Evolutionary conservation across 2,797 vertebrate genomes (phyloP).

Genomic region (Hybognathus amarus): DNA sequence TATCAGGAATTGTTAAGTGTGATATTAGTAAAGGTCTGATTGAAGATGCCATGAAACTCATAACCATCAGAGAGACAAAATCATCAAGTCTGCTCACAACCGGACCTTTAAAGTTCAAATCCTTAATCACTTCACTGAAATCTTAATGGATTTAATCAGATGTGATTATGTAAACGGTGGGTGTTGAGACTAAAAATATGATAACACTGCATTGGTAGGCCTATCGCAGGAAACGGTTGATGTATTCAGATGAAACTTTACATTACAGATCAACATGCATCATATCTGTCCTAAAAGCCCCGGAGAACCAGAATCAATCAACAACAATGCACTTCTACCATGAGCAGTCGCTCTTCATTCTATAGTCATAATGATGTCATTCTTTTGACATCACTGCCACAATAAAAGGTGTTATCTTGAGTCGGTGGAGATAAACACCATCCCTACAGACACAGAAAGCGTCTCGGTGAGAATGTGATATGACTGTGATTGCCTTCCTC

Average conservation of each 20-base stretch:
- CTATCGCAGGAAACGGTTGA: neutral
- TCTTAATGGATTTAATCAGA: slow-evolving; percentile 18
- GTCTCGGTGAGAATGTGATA: slow-evolving; percentile 30
- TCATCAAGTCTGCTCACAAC: slow-evolving; percentile 2
- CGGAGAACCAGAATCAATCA: slow-evolving; percentile 25
- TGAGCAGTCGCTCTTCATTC: slow-evolving; percentile 24
- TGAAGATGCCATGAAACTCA: slow-evolving; percentile 4
- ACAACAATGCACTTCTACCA: slow-evolving; percentile 11
- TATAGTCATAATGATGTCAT: slow-evolving; percentile 34
- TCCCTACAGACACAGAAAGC: neutral
- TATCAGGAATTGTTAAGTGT: neutral
- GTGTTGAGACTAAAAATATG: slow-evolving; percentile 4
- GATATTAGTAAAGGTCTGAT: slow-evolving; percentile 14
- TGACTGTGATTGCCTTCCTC: slow-evolving; percentile 33
- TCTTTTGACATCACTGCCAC: slow-evolving; percentile 34
- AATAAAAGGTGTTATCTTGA: slow-evolving; percentile 40
- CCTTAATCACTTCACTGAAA: slow-evolving; percentile 21
- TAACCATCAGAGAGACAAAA: neutral
- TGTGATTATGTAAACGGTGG: slow-evolving; percentile 6
- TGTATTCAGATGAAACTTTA: neutral
- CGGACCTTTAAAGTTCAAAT: slow-evolving; percentile 23
- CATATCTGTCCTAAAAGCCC: slow-evolving; percentile 3
- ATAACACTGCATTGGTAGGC: neutral
- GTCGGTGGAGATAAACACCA: slow-evolving; percentile 40
- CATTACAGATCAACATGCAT: slow-evolving; percentile 4